phyloP scores from a whole-genome alignment of 2,113 vertebrate species.

The Thunnus maccoyii region DNA sequence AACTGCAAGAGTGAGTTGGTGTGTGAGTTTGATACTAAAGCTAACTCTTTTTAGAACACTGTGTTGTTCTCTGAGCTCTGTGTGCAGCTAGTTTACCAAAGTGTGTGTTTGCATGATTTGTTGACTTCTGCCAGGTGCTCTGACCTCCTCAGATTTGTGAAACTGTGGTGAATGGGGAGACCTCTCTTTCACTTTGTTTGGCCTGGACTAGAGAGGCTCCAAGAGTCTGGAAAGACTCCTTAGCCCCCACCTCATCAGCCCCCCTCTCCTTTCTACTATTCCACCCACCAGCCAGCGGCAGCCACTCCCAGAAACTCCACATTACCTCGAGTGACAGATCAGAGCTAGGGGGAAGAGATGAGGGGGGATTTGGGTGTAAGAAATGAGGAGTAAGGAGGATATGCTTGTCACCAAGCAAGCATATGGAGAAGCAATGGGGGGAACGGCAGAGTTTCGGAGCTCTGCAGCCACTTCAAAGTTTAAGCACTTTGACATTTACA shows the following conservation, averaged over 20 bases:
- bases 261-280: constrained; percentile 26
- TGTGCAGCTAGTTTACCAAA: neutral
- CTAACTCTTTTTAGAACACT: neutral
- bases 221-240: constrained; percentile 57
- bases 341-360: neutral
- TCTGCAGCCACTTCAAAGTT: constrained; percentile 28
- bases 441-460: neutral
- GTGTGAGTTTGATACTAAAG: neutral
- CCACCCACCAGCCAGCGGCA: constrained; percentile 41
- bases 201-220: constrained; percentile 67
- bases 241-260: neutral
- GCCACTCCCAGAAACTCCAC: constrained; percentile 82
- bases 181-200: constrained; percentile 71
- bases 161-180: constrained; percentile 31
- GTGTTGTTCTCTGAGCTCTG: neutral
- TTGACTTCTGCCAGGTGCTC: constrained; percentile 45
- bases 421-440: neutral
- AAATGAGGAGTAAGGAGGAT: constrained; percentile 2
- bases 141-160: constrained; percentile 33
- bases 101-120: constrained; percentile 32
- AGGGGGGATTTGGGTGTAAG: neutral
- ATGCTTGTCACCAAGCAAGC: too few species aligned
- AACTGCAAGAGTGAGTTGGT: neutral
- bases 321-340: constrained; percentile 56
- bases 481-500: constrained; percentile 20